These are phyloP conservation scores for Typhlichthys subterraneus DNA, from an alignment of 2,797 vertebrate genomes.

Conservation along the genomic window DNA sequence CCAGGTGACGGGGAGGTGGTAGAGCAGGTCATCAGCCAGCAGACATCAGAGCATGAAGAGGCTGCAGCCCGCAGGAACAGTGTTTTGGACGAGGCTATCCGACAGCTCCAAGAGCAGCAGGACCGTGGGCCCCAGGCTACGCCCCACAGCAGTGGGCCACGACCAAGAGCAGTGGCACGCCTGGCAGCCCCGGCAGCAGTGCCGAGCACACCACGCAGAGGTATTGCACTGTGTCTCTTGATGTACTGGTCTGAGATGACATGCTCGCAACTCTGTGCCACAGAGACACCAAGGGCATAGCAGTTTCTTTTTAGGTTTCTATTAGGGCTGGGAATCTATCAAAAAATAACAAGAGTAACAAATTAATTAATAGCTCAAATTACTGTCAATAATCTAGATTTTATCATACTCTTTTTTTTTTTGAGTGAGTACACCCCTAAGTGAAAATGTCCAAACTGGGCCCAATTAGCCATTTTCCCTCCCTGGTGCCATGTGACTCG, in stretches of 20 bases:
- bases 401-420: too few relatives aligned
- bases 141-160: constrained; percentile 27
- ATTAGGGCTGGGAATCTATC: too few relatives aligned
- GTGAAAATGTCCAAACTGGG: too few relatives aligned
- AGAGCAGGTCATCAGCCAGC: constrained; percentile 97
- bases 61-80: constrained; percentile 74
- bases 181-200: constrained; percentile 37
- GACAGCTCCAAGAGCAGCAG: constrained; percentile 86
- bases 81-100: constrained; percentile 88
- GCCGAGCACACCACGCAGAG: constrained; percentile 87
- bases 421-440: too few relatives aligned
- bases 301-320: too few relatives aligned
- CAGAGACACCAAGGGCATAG: too few relatives aligned
- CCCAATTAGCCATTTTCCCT: too few relatives aligned
- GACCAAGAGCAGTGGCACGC: constrained; percentile 38
- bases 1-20: constrained; percentile 95
- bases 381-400: too few relatives aligned
- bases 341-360: too few relatives aligned
- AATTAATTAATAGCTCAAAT: too few relatives aligned
- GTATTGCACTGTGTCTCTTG: constrained; percentile 54
- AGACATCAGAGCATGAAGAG: constrained; percentile 85
- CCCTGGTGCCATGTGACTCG: too few relatives aligned
- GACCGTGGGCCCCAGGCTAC: constrained; percentile 72
- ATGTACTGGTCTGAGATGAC: not conserved
- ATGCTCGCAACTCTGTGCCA: too few relatives aligned